Evolutionary conservation across 2,113 vertebrate genomes (phyloP).

Genomic region (Cephalopterus ornatus): DNA sequence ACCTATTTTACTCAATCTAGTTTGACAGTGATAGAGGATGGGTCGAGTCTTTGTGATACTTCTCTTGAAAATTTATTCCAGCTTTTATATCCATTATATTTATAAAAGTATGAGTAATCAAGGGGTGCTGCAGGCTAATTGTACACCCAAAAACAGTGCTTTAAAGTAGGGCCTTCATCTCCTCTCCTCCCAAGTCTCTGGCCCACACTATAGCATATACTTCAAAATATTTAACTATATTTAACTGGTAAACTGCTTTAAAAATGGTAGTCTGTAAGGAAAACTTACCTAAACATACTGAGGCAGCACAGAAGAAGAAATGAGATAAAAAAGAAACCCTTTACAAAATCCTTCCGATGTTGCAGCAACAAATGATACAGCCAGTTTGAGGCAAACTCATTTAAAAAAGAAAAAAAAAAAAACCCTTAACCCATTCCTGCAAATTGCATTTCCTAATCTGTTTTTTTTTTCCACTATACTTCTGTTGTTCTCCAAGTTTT

Average conservation of each 20-base stretch:
- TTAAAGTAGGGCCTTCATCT: neutral
- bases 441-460: neutral
- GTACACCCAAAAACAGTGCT: neutral
- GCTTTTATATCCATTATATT: neutral
- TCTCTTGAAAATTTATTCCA: slow-evolving; percentile 16
- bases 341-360: neutral
- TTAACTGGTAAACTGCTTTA: neutral
- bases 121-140: neutral
- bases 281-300: neutral
- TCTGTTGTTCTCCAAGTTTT: neutral
- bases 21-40: neutral
- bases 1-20: neutral
- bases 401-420: neutral
- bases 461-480: neutral
- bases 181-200: neutral
- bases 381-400: neutral
- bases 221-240: neutral
- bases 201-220: neutral
- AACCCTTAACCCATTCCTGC: neutral
- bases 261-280: neutral
- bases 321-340: neutral
- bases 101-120: neutral
- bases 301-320: neutral
- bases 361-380: neutral
- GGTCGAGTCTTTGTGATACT: neutral